A percentile compares a stretch with the other conserved stretches of the same genome.
Evolutionary conservation across 2,113 vertebrate species (phyloP).

Genomic region (Heteronetta atricapilla): DNA sequence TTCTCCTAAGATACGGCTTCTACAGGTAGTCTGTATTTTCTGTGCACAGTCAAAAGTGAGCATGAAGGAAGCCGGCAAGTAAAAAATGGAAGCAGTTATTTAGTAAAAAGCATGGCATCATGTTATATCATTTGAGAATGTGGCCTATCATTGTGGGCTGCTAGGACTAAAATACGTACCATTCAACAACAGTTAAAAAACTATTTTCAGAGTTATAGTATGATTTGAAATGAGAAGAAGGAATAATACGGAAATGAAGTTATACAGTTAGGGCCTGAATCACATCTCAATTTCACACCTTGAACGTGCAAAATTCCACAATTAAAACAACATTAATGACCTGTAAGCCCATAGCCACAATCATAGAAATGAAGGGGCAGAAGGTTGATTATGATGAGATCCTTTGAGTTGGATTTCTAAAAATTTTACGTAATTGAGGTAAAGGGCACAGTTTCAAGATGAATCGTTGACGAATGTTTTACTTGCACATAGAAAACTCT

Average conservation of each 20-base stretch:
- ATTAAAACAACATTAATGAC: slow-evolving; percentile 1
- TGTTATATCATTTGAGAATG: slow-evolving; percentile 76
- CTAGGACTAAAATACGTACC: slow-evolving; percentile 65
- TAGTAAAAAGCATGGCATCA: slow-evolving; percentile 73
- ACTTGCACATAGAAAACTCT: background rate
- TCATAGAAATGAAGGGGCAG: background rate
- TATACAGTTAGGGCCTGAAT: slow-evolving; percentile 11
- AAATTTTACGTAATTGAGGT: background rate
- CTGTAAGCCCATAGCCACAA: background rate
- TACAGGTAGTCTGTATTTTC: slow-evolving; percentile 61
- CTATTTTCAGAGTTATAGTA: slow-evolving; percentile 43
- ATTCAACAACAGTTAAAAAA: slow-evolving; percentile 73
- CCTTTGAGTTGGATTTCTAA: background rate
- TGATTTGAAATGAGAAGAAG: slow-evolving; percentile 30
- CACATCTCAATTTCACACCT: background rate
- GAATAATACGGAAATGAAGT: slow-evolving; percentile 14
- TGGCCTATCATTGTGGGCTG: slow-evolving; percentile 71
- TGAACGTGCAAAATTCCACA: background rate
- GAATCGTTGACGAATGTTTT: background rate
- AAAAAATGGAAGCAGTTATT: slow-evolving; percentile 76
- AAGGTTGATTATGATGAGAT: background rate
- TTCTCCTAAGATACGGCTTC: slow-evolving; percentile 18
- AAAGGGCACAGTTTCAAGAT: background rate
- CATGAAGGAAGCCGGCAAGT: slow-evolving; percentile 48
- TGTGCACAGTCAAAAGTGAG: slow-evolving; percentile 28